Conservation (phyloP, 2,113 vertebrate species). For the Melanotaenia duboulayi region DNA sequence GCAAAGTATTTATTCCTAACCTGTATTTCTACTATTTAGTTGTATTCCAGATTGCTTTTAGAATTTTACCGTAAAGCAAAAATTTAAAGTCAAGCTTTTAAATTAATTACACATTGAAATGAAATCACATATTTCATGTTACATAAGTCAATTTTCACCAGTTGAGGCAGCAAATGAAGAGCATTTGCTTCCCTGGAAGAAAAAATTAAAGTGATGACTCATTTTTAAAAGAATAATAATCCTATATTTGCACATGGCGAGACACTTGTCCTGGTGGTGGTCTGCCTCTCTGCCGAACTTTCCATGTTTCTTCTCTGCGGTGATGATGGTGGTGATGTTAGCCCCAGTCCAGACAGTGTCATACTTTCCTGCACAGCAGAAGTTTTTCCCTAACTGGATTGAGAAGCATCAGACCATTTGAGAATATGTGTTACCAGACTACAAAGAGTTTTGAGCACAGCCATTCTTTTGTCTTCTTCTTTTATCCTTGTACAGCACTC, state of each 20-base stretch:
- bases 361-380: conserved; percentile 80
- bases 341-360: conserved; percentile 66
- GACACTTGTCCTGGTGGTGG: conserved; percentile 68
- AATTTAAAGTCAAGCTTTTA: conserved; percentile 8
- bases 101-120: conserved; percentile 1
- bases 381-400: conserved; percentile 70
- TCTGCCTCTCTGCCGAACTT: conserved; percentile 67
- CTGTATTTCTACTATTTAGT: not conserved
- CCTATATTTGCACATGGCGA: conserved; percentile 75
- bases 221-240: conserved; percentile 74
- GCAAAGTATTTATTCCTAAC: conserved; percentile 37
- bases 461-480: conserved; percentile 60
- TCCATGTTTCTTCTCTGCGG: conserved; percentile 81
- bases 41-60: not conserved
- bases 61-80: conserved; percentile 1
- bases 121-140: conserved; percentile 15
- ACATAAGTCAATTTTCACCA: conserved; percentile 37
- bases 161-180: conserved; percentile 24
- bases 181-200: conserved; percentile 12
- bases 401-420: conserved; percentile 60
- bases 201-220: conserved; percentile 66
- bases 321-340: conserved; percentile 59
- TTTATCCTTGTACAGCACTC: conserved; percentile 26
- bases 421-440: conserved; percentile 66
- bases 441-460: conserved; percentile 62